A percentile compares a stretch with the other conserved stretches of the same genome.
phyloP scores from a whole-genome alignment of 2,888 invertebrate species.

The Andrena fulva region DNA sequence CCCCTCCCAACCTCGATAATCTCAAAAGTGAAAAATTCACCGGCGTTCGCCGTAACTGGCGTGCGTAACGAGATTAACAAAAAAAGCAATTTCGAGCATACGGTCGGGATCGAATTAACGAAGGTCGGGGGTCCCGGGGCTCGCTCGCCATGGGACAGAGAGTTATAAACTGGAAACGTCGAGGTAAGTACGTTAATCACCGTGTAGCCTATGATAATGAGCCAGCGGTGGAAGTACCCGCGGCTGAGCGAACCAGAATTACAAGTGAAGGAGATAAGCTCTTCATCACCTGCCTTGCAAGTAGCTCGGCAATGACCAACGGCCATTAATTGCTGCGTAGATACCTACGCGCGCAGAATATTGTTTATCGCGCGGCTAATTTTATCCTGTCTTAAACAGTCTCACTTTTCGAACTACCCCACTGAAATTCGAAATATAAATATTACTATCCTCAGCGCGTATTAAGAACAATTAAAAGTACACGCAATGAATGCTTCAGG shows the following conservation, averaged over 20 bases:
- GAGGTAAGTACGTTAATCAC: conserved; percentile 48
- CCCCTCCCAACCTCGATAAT: neutral
- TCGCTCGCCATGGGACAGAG: neutral
- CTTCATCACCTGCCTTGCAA: conserved; percentile 25
- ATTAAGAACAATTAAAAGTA: too few relatives aligned
- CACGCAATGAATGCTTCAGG: too few relatives aligned
- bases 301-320: conserved; percentile 32
- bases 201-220: conserved; percentile 56
- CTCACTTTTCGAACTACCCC: too few relatives aligned
- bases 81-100: conserved; percentile 16
- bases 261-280: conserved; percentile 57
- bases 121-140: conserved; percentile 1
- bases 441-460: too few relatives aligned
- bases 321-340: conserved; percentile 34
- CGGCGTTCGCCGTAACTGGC: neutral
- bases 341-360: conserved; percentile 18
- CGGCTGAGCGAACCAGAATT: conserved; percentile 54
- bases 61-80: neutral
- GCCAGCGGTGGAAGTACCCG: conserved; percentile 35
- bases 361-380: conserved; percentile 24
- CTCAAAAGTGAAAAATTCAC: neutral
- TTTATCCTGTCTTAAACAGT: neutral
- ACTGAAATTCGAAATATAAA: too few relatives aligned
- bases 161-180: conserved; percentile 39
- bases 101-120: conserved; percentile 24